Conservation (phyloP, 1,140 invertebrate genomes). For the Zaprionus capensis region DNA sequence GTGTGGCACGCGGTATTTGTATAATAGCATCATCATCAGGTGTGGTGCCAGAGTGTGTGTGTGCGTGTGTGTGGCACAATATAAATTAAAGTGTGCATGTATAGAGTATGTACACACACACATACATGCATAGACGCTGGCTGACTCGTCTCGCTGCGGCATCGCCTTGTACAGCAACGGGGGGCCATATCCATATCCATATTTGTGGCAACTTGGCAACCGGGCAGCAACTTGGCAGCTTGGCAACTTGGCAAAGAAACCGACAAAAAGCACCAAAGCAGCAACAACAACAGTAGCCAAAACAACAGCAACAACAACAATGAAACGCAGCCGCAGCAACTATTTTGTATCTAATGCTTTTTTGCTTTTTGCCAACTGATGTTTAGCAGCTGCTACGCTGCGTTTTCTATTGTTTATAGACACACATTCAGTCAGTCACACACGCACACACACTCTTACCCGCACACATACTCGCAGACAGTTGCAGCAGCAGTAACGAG, state of each 20-base stretch:
- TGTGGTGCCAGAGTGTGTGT: constrained; percentile 22
- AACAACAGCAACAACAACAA: background rate
- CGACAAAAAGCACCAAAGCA: constrained; percentile 8
- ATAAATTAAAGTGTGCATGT: constrained; percentile 55
- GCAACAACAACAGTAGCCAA: background rate
- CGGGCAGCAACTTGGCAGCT: constrained; percentile 12
- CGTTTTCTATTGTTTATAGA: constrained; percentile 56
- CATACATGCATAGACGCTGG: background rate
- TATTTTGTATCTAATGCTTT: constrained; percentile 71
- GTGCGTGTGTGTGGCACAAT: constrained; percentile 45
- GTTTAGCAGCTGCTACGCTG: constrained; percentile 64
- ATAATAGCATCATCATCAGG: constrained; percentile 71
- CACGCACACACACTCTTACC: constrained; percentile 14
- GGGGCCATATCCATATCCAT: constrained; percentile 58
- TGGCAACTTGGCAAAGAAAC: constrained; percentile 47
- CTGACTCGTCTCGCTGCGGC: constrained; percentile 11
- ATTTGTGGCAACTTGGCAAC: constrained; percentile 45
- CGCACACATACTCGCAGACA: constrained; percentile 13
- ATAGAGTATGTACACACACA: constrained; percentile 6
- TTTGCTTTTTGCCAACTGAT: constrained; percentile 54
- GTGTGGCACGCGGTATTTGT: constrained; percentile 66
- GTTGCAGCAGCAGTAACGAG: constrained; percentile 1
- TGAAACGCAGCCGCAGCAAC: constrained; percentile 50
- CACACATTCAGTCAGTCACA: constrained; percentile 28
- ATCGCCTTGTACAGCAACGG: constrained; percentile 49